These are phyloP conservation scores for Onthophagus taurus DNA, from an alignment of 1,140 invertebrate species.

Conservation along the genomic window DNA sequence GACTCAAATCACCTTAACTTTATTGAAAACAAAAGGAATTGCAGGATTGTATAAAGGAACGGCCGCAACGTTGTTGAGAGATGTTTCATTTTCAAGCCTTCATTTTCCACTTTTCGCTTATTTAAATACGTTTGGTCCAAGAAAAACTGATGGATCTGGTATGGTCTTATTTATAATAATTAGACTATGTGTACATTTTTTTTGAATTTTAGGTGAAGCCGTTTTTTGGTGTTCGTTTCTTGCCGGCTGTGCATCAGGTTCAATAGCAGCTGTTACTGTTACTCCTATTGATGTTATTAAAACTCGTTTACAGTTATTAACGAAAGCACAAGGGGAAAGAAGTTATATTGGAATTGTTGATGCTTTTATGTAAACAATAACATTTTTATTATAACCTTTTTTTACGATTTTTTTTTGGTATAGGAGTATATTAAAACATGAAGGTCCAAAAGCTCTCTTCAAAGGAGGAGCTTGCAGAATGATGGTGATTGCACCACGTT, in stretches of 20 bases:
- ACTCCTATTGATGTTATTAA: slow-evolving; percentile 99
- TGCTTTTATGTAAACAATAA: slow-evolving; percentile 27
- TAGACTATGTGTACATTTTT: no score
- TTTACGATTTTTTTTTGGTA: slow-evolving; percentile 32
- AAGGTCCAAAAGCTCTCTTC: slow-evolving; percentile 91
- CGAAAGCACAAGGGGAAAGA: slow-evolving; percentile 76
- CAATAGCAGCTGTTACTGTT: slow-evolving; percentile 77
- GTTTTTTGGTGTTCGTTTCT: slow-evolving; percentile 82
- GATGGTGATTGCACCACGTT: slow-evolving; percentile 97
- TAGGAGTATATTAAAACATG: slow-evolving; percentile 81
- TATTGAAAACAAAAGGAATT: slow-evolving; percentile 80
- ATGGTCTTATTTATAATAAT: no score
- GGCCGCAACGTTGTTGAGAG: slow-evolving; percentile 82
- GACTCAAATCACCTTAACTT: slow-evolving; percentile 64
- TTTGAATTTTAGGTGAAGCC: slow-evolving; percentile 59
- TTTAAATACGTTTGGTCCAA: slow-evolving; percentile 81
- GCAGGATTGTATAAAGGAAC: slow-evolving; percentile 93
- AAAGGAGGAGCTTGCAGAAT: slow-evolving; percentile 96
- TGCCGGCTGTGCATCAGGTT: slow-evolving; percentile 82
- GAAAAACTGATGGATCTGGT: slow-evolving; percentile 59
- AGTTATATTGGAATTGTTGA: slow-evolving; percentile 83
- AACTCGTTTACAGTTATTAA: slow-evolving; percentile 89
- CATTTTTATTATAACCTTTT: no score
- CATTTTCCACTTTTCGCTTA: slow-evolving; percentile 98
- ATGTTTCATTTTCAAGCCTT: slow-evolving; percentile 94